Evolutionary conservation across 2,113 vertebrate genomes (phyloP).

Genomic region (Piprites chloris): DNA sequence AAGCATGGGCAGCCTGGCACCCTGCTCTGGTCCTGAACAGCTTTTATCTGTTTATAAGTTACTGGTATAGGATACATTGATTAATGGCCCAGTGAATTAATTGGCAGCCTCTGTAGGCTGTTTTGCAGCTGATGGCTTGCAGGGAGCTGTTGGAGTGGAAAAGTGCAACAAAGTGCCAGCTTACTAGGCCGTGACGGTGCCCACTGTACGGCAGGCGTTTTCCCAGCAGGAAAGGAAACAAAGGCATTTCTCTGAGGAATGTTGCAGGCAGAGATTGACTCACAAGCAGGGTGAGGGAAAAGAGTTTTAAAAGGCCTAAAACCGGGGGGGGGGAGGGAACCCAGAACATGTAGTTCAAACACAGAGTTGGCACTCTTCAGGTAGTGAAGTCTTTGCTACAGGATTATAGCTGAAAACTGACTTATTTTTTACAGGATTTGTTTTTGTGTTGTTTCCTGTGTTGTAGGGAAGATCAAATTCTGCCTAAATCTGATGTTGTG

Average conservation of each 20-base stretch:
- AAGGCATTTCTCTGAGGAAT: neutral
- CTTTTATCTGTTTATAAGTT: slow-evolving; percentile 23
- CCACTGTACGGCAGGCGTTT: fast-evolving
- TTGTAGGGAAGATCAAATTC: neutral
- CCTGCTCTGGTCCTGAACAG: neutral
- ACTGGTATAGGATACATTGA: neutral
- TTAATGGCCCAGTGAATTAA: slow-evolving; percentile 37
- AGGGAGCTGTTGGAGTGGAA: slow-evolving; percentile 4
- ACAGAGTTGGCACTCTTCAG: neutral
- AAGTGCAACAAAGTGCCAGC: neutral
- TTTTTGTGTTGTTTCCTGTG: neutral
- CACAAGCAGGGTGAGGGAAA: neutral
- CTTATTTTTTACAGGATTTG: neutral
- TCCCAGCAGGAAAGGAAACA: slow-evolving; percentile 27
- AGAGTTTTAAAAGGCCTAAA: neutral
- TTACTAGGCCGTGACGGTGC: neutral
- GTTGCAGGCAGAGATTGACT: neutral
- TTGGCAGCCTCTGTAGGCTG: neutral
- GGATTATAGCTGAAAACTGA: neutral
- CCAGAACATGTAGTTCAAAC: neutral
- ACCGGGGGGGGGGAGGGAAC: fast-evolving
- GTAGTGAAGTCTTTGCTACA: neutral
- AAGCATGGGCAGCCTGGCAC: neutral
- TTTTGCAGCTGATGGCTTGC: slow-evolving; percentile 3
- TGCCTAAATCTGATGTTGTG: neutral